Evolutionary conservation across 2,113 vertebrate genomes (phyloP).

Genomic region (Callipepla californica): DNA sequence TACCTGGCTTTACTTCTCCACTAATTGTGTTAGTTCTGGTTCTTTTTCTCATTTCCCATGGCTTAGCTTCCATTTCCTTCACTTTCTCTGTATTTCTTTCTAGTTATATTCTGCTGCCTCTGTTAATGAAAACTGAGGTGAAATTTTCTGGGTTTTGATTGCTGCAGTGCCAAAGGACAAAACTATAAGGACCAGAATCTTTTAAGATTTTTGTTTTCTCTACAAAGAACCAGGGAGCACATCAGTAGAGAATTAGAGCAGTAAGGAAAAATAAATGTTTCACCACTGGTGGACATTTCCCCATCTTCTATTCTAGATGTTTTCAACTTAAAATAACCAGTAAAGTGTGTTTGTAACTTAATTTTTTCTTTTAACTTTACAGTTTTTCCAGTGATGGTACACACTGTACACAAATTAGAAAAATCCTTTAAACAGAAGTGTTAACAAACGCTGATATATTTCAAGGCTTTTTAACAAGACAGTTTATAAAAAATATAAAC

Average conservation of each 20-base stretch:
- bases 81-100: neutral
- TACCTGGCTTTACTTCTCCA: neutral
- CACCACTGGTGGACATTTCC: neutral
- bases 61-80: neutral
- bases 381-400: neutral
- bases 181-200: neutral
- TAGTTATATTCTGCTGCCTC: conserved; percentile 9
- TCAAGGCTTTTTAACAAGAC: neutral
- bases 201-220: neutral
- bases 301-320: neutral
- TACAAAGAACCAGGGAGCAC: neutral
- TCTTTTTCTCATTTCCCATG: neutral
- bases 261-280: conserved; percentile 22
- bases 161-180: neutral
- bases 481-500: neutral
- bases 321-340: neutral
- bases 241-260: conserved; percentile 21
- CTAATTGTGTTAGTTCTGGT: neutral
- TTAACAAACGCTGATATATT: neutral
- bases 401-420: neutral
- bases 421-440: neutral
- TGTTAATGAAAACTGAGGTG: neutral
- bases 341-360: neutral
- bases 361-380: neutral
- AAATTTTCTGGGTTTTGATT: neutral